Conservation (phyloP, 2,888 invertebrate species). For the Pristionchus arcanus region DNA sequence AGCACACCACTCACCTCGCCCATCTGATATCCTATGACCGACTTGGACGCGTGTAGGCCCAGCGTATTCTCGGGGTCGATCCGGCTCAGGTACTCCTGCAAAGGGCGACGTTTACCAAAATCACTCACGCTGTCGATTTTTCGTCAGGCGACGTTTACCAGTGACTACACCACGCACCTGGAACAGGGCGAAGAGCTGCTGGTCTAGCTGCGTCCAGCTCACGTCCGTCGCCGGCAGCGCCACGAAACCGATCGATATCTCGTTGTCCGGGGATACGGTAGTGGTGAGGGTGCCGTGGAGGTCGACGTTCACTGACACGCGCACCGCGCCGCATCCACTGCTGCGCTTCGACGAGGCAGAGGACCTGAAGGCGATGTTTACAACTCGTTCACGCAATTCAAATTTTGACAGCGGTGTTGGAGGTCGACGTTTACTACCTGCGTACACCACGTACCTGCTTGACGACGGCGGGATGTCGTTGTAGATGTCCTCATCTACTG, state of each 20-base stretch:
- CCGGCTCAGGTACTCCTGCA: conserved; percentile 90
- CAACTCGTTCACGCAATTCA: neutral
- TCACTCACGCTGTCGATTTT: neutral
- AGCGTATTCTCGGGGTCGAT: conserved; percentile 94
- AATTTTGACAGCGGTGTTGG: neutral
- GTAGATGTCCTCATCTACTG: conserved; percentile 70
- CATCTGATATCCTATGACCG: conserved; percentile 93
- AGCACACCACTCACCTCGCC: conserved; percentile 79
- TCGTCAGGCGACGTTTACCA: conserved; percentile 27
- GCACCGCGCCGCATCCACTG: conserved; percentile 52
- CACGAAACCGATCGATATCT: conserved; percentile 75
- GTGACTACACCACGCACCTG: conserved; percentile 54
- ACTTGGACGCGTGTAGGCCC: conserved; percentile 87
- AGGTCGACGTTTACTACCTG: neutral
- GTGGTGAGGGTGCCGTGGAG: conserved; percentile 67
- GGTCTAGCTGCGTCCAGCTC: conserved; percentile 74
- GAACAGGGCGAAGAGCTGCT: conserved; percentile 68
- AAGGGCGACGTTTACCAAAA: conserved; percentile 57
- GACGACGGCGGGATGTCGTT: conserved; percentile 70
- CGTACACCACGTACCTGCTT: conserved; percentile 53
- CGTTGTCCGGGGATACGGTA: conserved; percentile 68
- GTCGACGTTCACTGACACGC: conserved; percentile 70
- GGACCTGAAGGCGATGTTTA: conserved; percentile 36
- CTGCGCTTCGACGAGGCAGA: conserved; percentile 58
- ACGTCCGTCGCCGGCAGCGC: conserved; percentile 64